Evolutionary conservation across 2,888 invertebrate genomes (phyloP).

Genomic region (Frankliniella fusca): DNA sequence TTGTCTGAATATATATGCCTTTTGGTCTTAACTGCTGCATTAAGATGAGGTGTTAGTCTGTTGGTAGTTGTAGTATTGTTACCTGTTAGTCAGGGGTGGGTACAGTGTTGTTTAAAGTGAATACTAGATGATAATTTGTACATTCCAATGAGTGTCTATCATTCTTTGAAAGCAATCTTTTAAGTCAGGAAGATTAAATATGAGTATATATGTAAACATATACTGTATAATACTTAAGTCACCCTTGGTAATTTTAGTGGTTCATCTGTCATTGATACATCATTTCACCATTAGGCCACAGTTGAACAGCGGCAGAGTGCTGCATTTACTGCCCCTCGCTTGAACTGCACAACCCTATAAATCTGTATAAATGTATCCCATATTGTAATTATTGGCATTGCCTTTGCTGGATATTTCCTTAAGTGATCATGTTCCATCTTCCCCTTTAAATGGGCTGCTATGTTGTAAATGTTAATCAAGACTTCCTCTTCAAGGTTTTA

Average conservation of each 20-base stretch:
- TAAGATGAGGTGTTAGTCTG: background rate
- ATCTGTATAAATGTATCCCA: slow-evolving; percentile 8
- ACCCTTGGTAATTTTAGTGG: slow-evolving; percentile 26
- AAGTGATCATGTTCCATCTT: slow-evolving; percentile 20
- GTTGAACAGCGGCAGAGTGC: slow-evolving; percentile 11
- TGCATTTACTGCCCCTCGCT: slow-evolving; percentile 12
- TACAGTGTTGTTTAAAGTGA: slow-evolving; percentile 26
- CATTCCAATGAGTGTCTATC: slow-evolving; percentile 25
- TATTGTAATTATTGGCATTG: slow-evolving; percentile 23
- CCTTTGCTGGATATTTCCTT: slow-evolving; percentile 6
- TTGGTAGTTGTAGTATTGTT: slow-evolving; percentile 26
- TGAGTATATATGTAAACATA: slow-evolving; percentile 25
- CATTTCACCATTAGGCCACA: slow-evolving; percentile 15
- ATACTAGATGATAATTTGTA: slow-evolving; percentile 27
- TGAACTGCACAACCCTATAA: slow-evolving; percentile 19
- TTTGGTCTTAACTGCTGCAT: slow-evolving; percentile 16
- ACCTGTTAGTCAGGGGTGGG: slow-evolving; percentile 23
- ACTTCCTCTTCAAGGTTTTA: background rate
- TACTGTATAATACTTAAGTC: slow-evolving; percentile 26
- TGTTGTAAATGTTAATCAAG: background rate
- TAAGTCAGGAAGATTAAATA: slow-evolving; percentile 22
- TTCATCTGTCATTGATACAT: slow-evolving; percentile 26
- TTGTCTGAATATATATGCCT: background rate
- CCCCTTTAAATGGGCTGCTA: slow-evolving; percentile 10
- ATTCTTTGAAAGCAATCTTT: slow-evolving; percentile 6